Conservation (phyloP, 2,797 vertebrate species). For the Tinamus major region DNA sequence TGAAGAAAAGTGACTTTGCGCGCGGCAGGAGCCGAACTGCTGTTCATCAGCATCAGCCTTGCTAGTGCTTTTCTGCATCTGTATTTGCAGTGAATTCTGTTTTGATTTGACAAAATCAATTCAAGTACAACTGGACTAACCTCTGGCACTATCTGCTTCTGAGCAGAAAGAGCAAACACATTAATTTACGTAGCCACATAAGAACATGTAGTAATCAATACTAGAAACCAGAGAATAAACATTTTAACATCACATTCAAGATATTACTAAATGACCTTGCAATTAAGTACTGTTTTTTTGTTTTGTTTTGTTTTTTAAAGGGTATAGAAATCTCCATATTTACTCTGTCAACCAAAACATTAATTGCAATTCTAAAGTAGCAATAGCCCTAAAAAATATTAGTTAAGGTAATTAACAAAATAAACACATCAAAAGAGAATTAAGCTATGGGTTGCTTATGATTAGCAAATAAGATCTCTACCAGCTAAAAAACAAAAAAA, state of each 20-base stretch:
- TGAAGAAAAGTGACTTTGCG: not conserved
- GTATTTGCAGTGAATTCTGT: not conserved
- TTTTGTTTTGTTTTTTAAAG: not conserved
- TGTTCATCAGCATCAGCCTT: not conserved
- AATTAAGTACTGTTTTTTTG: not conserved
- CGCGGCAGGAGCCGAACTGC: not conserved
- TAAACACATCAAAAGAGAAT: not conserved
- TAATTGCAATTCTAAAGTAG: not conserved
- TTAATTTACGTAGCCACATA: not conserved
- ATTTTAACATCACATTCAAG: not conserved
- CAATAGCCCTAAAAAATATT: not conserved
- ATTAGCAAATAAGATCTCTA: not conserved
- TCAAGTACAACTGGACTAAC: not conserved
- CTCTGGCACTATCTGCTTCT: not conserved
- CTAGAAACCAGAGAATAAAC: not conserved
- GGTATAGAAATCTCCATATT: not conserved
- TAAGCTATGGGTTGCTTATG: not conserved
- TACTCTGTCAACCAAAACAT: not conserved
- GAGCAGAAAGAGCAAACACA: not conserved
- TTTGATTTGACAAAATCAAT: constrained; percentile 2
- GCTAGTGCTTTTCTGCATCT: not conserved
- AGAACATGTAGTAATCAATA: not conserved
- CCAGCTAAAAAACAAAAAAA: not conserved
- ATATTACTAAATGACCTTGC: not conserved
- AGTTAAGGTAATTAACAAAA: not conserved